Evolutionary conservation across 1,140 invertebrate genomes (phyloP), one percentile per base, ranked within the genome.

Genomic region (Drosophila simulans): DNA sequence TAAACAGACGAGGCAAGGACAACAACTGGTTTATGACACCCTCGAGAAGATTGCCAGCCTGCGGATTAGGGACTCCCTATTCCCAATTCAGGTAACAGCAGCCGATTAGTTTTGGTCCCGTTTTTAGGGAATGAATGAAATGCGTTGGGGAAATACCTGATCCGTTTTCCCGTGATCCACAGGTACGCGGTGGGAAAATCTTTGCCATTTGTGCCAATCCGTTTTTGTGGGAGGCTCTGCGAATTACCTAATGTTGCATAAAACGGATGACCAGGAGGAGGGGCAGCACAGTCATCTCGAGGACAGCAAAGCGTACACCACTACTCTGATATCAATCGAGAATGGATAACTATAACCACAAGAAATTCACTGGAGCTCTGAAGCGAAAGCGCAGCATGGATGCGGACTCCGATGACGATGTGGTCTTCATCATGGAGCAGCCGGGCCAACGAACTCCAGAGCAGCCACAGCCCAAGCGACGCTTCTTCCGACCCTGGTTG

Each of bases 21-120:
- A 85, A 85, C 82, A 88, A 88, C 84, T 88, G 79, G 79, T 89
- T 88, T 88, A 88, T 88, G 83, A 88, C 83, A 66, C 83, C 65
- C 79, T 48, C 37, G 48, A 17, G 27, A 13, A 13, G 43, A 60
- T 56, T 73, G 60, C 31, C 78, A 81, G 84, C 83, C 79, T 76
- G 75, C 70, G 83, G 83, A 86, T 86, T 88, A 86, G 54, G 20
- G 31, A 70, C 54, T 35, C 39, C 37, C 35, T 53, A 5, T 42
- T 35, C 39, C 37, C 35, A 42, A 8, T 42, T 12, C 64, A 70
- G 64, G 64, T 59, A 70, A 20, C 25, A 45, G 20, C 11, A 42
- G 25, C 45, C 40, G 72, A 85, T 84, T 85, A 85, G 80, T 55
- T 52, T 48, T 46, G 81, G 73, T 62, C 15, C 5, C 64, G 59